phyloP scores from a whole-genome alignment of 2,113 vertebrate genomes.

The Saiga tatarica region DNA sequence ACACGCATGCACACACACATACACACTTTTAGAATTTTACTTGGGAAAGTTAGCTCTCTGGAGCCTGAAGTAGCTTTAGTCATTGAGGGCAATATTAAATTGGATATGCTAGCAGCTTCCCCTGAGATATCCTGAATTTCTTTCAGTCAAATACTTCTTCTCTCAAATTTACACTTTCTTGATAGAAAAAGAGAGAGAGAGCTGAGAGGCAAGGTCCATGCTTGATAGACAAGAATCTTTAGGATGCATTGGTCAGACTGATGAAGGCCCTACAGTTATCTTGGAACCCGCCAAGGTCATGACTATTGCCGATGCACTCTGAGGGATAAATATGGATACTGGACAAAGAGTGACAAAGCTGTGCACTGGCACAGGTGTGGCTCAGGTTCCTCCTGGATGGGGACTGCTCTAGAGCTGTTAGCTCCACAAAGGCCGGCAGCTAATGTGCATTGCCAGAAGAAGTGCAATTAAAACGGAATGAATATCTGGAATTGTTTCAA shows the following conservation, averaged over 20 bases:
- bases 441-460: neutral
- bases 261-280: neutral
- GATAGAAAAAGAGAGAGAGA: constrained; percentile 24
- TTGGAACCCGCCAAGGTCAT: neutral
- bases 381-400: neutral
- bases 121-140: constrained; percentile 1
- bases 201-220: neutral
- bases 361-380: neutral
- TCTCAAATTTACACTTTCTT: constrained; percentile 40
- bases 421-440: neutral
- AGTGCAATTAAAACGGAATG: neutral
- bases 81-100: neutral
- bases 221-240: neutral
- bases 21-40: constrained; percentile 50
- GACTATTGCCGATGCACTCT: neutral
- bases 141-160: neutral
- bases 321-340: neutral
- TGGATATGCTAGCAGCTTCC: neutral
- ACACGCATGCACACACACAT: neutral
- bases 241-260: neutral
- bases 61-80: constrained; percentile 41
- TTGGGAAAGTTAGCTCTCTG: constrained; percentile 67
- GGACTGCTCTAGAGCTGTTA: neutral
- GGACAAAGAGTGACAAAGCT: neutral
- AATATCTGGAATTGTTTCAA: neutral